Conservation (phyloP, 2,888 invertebrate species). For the Volucella bombylans region DNA sequence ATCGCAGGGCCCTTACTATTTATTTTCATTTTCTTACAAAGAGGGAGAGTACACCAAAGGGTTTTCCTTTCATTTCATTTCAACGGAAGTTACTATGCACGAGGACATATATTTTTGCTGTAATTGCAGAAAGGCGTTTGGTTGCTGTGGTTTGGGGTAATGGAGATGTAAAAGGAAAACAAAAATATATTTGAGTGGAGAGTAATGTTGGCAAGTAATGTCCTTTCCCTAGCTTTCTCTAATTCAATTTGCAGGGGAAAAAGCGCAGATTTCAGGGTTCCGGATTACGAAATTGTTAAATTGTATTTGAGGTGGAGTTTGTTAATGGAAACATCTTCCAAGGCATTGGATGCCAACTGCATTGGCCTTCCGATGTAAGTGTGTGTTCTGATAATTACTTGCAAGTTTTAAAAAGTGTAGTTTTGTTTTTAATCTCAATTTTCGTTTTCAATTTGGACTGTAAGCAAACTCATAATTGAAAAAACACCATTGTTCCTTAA, state of each 20-base stretch:
- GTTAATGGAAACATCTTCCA: no score
- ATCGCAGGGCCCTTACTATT: slow-evolving; percentile 10
- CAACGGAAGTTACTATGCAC: slow-evolving; percentile 29
- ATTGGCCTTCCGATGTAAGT: no score
- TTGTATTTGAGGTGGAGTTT: background rate
- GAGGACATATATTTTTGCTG: slow-evolving; percentile 30
- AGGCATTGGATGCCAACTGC: no score
- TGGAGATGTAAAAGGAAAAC: background rate
- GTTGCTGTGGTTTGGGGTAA: background rate
- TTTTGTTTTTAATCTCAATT: no score
- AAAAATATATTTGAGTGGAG: background rate
- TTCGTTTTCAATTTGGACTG: no score
- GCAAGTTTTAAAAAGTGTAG: no score
- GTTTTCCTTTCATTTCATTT: slow-evolving; percentile 12
- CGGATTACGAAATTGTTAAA: slow-evolving; percentile 4
- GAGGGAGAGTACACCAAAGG: slow-evolving; percentile 6
- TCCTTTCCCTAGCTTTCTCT: slow-evolving; percentile 21
- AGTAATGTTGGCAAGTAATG: background rate
- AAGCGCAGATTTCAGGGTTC: slow-evolving; percentile 14
- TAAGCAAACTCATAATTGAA: no score
- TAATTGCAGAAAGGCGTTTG: slow-evolving; percentile 51
- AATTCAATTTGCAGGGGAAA: slow-evolving; percentile 39
- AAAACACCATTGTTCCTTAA: no score
- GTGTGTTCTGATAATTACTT: no score
- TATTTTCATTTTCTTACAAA: background rate